Evolutionary conservation across 2,113 vertebrate species (phyloP).

Genomic region (Morphnarchus princeps): DNA sequence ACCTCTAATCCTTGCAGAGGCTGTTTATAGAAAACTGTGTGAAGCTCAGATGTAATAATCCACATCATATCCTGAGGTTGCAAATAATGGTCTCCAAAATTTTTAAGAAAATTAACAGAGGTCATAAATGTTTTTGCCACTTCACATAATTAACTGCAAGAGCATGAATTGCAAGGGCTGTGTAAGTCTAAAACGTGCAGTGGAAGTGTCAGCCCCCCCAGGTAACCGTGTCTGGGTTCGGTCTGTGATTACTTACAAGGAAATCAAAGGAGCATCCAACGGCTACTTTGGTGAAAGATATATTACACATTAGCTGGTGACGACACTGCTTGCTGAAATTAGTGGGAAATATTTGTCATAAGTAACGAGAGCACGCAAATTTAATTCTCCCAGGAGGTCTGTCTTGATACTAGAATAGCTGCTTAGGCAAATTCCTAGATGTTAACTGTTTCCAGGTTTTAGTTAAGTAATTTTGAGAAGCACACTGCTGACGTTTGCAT

Average conservation of each 20-base stretch:
- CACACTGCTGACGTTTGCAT: not conserved
- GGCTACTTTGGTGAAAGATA: slow-evolving; percentile 51
- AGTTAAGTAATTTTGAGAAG: not conserved
- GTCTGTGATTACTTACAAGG: not conserved
- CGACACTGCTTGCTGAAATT: slow-evolving; percentile 65
- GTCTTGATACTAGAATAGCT: slow-evolving; percentile 62
- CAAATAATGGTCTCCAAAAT: not conserved
- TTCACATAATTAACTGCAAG: not conserved
- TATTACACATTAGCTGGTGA: slow-evolving; percentile 66
- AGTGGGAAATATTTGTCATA: slow-evolving; percentile 65
- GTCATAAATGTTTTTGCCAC: not conserved
- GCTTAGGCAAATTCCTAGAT: slow-evolving; percentile 58
- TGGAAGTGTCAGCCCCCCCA: not conserved
- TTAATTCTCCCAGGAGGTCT: slow-evolving; percentile 66
- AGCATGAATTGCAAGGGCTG: not conserved
- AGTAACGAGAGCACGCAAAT: slow-evolving; percentile 53
- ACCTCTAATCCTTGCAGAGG: not conserved
- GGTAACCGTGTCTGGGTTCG: not conserved
- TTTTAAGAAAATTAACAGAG: not conserved
- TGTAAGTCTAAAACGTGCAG: not conserved
- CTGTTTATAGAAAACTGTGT: not conserved
- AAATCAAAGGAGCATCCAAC: not conserved
- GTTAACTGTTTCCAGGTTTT: slow-evolving; percentile 68
- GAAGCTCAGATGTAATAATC: not conserved
- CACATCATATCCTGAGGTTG: not conserved